Base-by-base conservation (phyloP, 2,113 vertebrate species). In the Tor tambroides region DNA sequence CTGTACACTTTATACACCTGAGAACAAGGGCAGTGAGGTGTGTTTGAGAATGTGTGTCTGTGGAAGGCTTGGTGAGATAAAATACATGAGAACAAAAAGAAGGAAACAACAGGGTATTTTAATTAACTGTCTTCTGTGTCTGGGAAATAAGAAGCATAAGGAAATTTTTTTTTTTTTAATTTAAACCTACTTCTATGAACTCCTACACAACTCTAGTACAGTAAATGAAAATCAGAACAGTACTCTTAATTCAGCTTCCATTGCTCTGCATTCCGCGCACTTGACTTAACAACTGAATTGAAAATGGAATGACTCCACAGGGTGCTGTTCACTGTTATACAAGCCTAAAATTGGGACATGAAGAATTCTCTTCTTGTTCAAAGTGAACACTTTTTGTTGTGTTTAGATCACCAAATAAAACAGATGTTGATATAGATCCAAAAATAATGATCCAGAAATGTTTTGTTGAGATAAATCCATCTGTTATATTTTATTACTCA, bases 1-100 rank as follows among this genome's bases (percentile, higher is more conserved):
- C 12, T 86, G 49, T 71, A 80, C 49, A 56, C 41, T 43, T 80
- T 80, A 30, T 86, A 80, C 32, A 59, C 78, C 76, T 72, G 77
- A 80, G 65, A 80, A 41, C 41, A 69, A 59, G 43, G 12, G 56
- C 30, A 56, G 46, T 35, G 21, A 67, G 75, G 84, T 35, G 59
- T 85, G 74, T 78, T 26, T 43, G n/a, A 46, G 38, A 81, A 81
- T 41, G 63, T 32, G 65, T 74, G 67, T 54, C 23, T 14, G 1
- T 74, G 46, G 30, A 35, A 80, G 19, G 17, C 9, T 83, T 69
- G n/a, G 10, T 19, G 4, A 12, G 10, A 54, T 65, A 35, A 11
- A 72, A 80, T 23, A 59, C 5, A 17, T 80, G 21, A 32, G 78
- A 38, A 23, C 26, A 54, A 21, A 51, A 14, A 21, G 3, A 32